Percentiles rank a stretch among this genome's conserved stretches.
Evolutionary conservation across 2,113 vertebrate genomes (phyloP).

Genomic region (Spea bombifrons): DNA sequence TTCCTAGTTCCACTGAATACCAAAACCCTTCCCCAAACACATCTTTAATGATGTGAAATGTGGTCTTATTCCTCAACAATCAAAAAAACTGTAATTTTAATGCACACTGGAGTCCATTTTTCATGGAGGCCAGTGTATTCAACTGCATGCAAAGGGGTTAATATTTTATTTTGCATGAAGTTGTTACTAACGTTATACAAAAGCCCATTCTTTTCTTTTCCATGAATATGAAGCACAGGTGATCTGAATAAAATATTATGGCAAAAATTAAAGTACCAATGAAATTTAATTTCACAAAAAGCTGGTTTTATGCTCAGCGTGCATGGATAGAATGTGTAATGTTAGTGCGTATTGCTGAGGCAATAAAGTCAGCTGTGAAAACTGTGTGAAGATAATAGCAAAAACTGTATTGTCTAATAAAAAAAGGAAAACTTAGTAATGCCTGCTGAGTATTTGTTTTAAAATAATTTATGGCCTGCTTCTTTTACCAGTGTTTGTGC

Average conservation of each 20-base stretch:
- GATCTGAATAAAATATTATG: constrained; percentile 7
- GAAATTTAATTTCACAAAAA: neutral
- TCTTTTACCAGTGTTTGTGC: constrained; percentile 11
- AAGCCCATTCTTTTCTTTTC: neutral
- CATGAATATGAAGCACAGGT: constrained; percentile 2
- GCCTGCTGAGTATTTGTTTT: constrained; percentile 15
- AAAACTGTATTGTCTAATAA: constrained; percentile 2
- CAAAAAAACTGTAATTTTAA: too few species aligned
- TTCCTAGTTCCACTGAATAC: too few species aligned
- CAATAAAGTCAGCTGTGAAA: neutral
- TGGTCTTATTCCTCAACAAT: too few species aligned
- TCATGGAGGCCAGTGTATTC: too few species aligned
- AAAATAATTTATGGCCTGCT: constrained; percentile 18
- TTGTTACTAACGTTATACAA: too few species aligned
- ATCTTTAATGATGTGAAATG: too few species aligned
- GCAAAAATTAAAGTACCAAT: neutral
- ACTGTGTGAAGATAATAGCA: neutral
- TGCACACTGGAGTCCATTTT: too few species aligned
- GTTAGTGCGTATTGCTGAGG: too few species aligned
- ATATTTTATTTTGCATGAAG: too few species aligned
- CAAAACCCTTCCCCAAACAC: too few species aligned
- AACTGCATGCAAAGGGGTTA: too few species aligned
- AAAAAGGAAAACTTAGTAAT: constrained; percentile 17
- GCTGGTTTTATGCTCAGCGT: neutral
- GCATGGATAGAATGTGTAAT: neutral